phyloP scores from a whole-genome alignment of 2,888 invertebrate genomes.

The Amorpha juglandis region DNA sequence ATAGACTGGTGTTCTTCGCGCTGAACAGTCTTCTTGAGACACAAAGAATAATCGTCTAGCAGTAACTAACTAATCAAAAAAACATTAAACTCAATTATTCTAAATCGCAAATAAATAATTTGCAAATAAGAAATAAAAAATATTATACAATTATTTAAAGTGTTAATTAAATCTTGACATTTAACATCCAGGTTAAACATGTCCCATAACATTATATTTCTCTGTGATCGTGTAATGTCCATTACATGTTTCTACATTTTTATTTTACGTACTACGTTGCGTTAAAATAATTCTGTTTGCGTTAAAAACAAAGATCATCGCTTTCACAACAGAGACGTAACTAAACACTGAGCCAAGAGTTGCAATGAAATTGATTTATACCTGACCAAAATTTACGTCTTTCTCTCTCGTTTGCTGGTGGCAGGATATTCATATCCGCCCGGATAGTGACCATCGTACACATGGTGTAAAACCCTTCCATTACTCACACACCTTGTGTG shows the following conservation, averaged over 20 bases:
- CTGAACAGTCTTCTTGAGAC: no score
- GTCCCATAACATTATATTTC: not conserved
- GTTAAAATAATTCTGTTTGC: conserved; percentile 12
- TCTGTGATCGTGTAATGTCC: not conserved
- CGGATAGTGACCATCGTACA: no score
- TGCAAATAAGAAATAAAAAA: not conserved
- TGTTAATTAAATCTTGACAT: not conserved
- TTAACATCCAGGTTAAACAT: not conserved
- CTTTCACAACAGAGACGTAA: conserved; percentile 5
- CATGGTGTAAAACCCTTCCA: no score
- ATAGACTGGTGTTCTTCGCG: no score
- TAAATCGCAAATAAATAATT: no score
- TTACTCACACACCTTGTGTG: no score
- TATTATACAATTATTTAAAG: not conserved
- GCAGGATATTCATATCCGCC: no score
- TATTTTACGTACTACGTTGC: not conserved
- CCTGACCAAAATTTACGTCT: not conserved
- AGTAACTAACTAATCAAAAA: no score
- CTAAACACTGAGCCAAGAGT: not conserved
- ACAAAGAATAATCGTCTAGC: no score
- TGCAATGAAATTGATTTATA: not conserved
- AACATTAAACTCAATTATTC: no score
- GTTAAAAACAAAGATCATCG: conserved; percentile 9
- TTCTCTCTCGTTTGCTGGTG: no score
- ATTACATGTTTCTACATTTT: conserved; percentile 14